Evolutionary conservation across 2,797 vertebrate species (phyloP), one percentile per base, ranked within the genome.

Genomic region (Danio kyathit): DNA sequence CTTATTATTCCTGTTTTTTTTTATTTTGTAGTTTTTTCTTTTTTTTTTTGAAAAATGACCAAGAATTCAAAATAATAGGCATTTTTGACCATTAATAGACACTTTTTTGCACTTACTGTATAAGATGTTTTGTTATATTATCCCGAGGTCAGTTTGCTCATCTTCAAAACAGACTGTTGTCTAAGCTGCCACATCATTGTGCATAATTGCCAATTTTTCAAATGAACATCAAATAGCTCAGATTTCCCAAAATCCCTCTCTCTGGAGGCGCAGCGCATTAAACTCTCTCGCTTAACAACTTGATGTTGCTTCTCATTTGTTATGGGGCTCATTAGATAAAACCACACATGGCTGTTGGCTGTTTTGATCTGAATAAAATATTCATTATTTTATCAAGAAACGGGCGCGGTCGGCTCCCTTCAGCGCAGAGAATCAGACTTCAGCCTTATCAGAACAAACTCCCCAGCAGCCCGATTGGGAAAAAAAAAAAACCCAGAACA

Each of bases 241-340:
- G 48, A 70, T 70, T 11, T 52, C 48, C 9, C 52, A n/a, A 44
- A 72, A 19, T 14, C 4, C 2, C 9, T 17, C 41, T 74, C 54
- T 29, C 56, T 44, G 17, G 54, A 74, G 54, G 6, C 59, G n/a
- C 57, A 7, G 59, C 9, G n/a, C 4, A 5, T 44, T 57, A n/a
- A 74, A 59, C 54, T 48, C 7, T 57, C 41, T 74, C 11, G 71
- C 5, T 46, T 59, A 72, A 48, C 43, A 19, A 46, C 41, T 44
- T 74, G 41, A 51, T 38, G 29, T 63, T 51, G 43, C 46, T 0
- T 4, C 17, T 19, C 40, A 21, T 67, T 77, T 77, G 29, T 48
- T 78, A 49, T 51, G 21, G 4, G 54, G n/a, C 44, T 70, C 51
- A 67, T 77, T 66, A 57, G 51, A 65, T 51, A 69, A 79, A 79